Percentiles rank a stretch among this genome's conserved stretches.
These are phyloP conservation scores for Mormyrops boulengeri DNA, from an alignment of 2,797 vertebrate genomes.

Conservation along the genomic window DNA sequence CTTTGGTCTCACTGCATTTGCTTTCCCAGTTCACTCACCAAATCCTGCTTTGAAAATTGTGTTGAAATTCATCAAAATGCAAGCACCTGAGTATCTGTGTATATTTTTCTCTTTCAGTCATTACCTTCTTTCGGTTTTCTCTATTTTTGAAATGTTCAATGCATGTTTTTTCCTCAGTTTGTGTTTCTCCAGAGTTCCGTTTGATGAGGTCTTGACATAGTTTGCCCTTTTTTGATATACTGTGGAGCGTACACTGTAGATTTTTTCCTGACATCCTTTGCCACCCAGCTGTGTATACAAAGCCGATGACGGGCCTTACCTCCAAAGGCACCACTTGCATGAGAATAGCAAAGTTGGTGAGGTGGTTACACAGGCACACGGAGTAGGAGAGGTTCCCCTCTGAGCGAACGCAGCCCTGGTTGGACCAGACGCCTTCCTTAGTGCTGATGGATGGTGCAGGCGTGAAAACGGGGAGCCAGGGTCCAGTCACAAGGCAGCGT, in stretches of 20 bases:
- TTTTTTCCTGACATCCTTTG: neutral
- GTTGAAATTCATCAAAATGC: neutral
- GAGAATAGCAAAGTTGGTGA: slow-evolving; percentile 96
- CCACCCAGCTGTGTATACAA: neutral
- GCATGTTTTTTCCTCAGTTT: neutral
- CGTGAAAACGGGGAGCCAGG: neutral
- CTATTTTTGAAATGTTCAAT: neutral
- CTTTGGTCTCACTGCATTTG: neutral
- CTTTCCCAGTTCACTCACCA: neutral
- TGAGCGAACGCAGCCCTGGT: slow-evolving; percentile 72
- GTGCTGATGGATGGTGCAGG: slow-evolving; percentile 59
- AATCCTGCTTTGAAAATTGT: neutral
- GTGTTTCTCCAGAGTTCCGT: neutral
- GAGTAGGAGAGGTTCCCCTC: slow-evolving; percentile 79
- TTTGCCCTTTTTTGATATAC: neutral
- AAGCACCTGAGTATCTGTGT: neutral
- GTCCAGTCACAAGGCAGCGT: neutral
- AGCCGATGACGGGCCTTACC: slow-evolving; percentile 58
- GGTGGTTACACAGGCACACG: slow-evolving; percentile 85
- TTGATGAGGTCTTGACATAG: neutral
- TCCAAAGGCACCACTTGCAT: slow-evolving; percentile 95
- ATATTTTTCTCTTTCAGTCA: neutral
- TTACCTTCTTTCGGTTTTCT: neutral
- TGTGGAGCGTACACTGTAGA: neutral
- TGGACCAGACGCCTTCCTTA: slow-evolving; percentile 80